Evolutionary conservation across 1,140 invertebrate species (phyloP), one percentile per base, ranked within the genome.

Genomic region (Dysdera silvatica): DNA sequence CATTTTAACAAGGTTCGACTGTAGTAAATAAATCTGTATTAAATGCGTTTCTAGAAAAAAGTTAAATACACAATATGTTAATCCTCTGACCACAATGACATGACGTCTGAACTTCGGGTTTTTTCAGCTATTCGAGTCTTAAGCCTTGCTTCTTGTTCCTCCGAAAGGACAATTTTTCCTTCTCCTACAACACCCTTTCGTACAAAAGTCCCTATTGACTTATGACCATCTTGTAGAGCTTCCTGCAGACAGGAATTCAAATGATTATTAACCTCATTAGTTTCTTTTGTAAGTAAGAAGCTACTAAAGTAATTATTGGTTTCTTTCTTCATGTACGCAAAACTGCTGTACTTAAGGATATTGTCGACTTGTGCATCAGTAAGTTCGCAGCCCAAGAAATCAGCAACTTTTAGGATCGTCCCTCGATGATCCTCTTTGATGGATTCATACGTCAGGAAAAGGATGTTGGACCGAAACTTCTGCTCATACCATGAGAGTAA

Each of bases 131-230:
- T 60, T 37, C 47, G n/a, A 7, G 56, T 10, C 14, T 61, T 18
- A n/a, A 61, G 16, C 18, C 28, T 26, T 29, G 40, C n/a, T 18
- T 31, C 20, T 23, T 61, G 48, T 61, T 61, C 59, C 12, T 40
- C 4, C 18, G 32, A 32, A 8, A 61, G 45, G 18, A 32, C 8
- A 23, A 26, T 62, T 47, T 63, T 63, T 16, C 60, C 18, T 7
- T 58, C 52, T 18, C 60, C 60, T 41, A 61, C 40, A 18, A 4
- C 24, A 10, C 60, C 60, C 24, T 61, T 61, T 29, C 60, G 40
- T 12, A 59, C 14, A 24, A 61, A 61, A 61, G 35, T 24, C 20
- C 29, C 32, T 29, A 49, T 28, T 5, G 47, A 26, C 5, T 6
- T 8, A n/a, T 49, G 47, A 4, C 47, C 47, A 23, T 6, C 12